Conservation (phyloP, 1,140 invertebrate genomes). For the Apocrypta bakeri region DNA sequence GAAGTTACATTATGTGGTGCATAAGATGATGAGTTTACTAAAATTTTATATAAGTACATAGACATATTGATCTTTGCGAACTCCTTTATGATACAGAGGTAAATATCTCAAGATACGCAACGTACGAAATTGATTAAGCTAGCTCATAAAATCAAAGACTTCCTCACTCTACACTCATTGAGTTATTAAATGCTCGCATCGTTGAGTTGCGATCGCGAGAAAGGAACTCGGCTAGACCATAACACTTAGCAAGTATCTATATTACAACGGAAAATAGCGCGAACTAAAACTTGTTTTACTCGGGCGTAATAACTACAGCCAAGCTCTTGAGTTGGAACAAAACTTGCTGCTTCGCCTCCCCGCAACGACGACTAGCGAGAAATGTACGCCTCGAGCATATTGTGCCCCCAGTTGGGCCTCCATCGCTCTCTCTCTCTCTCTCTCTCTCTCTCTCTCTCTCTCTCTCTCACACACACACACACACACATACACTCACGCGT, state of each 20-base stretch:
- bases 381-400: constrained; percentile 60
- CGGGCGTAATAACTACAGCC: constrained; percentile 21
- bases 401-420: constrained; percentile 56
- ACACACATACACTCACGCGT: too few species aligned
- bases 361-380: constrained; percentile 52
- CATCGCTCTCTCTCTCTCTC: constrained; percentile 32
- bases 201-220: constrained; percentile 41
- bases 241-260: constrained; percentile 61
- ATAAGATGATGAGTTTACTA: too few species aligned
- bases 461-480: constrained; percentile 44
- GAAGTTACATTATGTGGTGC: too few species aligned
- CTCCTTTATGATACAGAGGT: too few species aligned
- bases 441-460: constrained; percentile 51
- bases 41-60: too few species aligned
- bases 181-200: constrained; percentile 59
- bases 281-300: constrained; percentile 25
- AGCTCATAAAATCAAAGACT: not conserved
- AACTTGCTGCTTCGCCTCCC: constrained; percentile 57
- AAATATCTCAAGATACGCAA: too few species aligned
- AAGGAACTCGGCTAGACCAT: constrained; percentile 57
- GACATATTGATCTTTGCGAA: too few species aligned
- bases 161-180: not conserved
- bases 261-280: constrained; percentile 54
- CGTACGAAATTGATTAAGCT: constrained; percentile 13
- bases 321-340: constrained; percentile 51